Base-by-base conservation (phyloP, 2,888 invertebrate species). In the Drosophila greeni region DNA sequence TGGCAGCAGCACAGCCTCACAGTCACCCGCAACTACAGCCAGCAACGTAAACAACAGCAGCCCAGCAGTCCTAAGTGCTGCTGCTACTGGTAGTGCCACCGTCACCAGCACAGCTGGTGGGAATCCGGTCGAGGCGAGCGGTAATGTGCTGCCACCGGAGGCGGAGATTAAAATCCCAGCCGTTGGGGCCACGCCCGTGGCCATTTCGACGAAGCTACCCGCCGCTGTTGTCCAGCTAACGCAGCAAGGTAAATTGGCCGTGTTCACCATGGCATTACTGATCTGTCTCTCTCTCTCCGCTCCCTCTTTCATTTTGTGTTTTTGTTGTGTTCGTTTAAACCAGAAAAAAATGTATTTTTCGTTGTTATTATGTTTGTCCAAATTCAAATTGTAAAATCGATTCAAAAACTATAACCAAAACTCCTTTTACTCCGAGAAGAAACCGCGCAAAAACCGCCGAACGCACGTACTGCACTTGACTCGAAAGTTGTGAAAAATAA, bases 161-260 rank as follows among this genome's bases (percentile, higher is more conserved):
- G 88, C 90, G 18, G 91, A 92, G 88, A 91, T 92, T 51, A 92
- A 92, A 86, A 91, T 92, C 70, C 89, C 91, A 52, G 91, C 91
- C 14, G 90, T 91, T 68, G 91, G 91, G 56, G 90, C 89, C 54
- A 92, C 92, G 40, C 91, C 92, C 14, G 90, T 92, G 57, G 91
- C 93, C 14, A 90, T 92, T 34, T 91, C 92, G 26, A 91, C 92
- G 3, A 89, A 90, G 49, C 86, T 92, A 66, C 92, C 92, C 48
- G 91, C 92, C 51, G 91, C 92, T 54, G 92, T 92, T 66, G 91
- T 92, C 56, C 92, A 92, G 84, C 89, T 92, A 66, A 90, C 88
- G 70, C 91, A 91, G 82, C 91, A 91, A 90, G 91, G 91, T 91
- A 88, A 85, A 79, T 58, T 59, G 8, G 12, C 20, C 42, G 52